These are phyloP conservation scores for Halcyon malimbica DNA, from an alignment of 2,113 vertebrate species.

Conservation along the genomic window DNA sequence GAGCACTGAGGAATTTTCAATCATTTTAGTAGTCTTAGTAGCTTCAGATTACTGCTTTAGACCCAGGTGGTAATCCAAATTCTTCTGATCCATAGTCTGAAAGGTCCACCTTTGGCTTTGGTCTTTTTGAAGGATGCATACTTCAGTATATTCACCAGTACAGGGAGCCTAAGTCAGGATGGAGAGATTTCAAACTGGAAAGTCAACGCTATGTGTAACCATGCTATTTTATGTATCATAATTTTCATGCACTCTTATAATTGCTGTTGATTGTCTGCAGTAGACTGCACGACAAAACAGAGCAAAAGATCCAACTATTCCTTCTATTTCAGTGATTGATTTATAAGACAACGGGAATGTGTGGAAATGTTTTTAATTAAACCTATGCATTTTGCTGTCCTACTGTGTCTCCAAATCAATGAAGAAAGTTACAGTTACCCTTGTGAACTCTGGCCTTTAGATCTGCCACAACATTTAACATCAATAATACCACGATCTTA, in stretches of 20 bases:
- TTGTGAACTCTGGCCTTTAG: neutral
- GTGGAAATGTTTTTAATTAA: neutral
- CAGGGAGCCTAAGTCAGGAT: neutral
- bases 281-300: neutral
- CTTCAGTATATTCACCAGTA: neutral
- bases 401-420: neutral
- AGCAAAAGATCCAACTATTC: neutral
- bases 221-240: neutral
- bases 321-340: neutral
- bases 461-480: neutral
- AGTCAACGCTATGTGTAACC: neutral
- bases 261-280: neutral
- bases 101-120: neutral
- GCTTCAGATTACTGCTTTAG: neutral
- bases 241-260: neutral
- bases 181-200: neutral
- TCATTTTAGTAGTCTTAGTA: neutral
- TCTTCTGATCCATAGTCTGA: neutral
- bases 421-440: neutral
- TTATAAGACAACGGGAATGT: neutral
- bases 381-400: neutral
- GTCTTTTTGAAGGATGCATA: neutral
- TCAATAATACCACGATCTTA: neutral
- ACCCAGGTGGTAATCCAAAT: neutral
- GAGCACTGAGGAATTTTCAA: neutral